Conservation (phyloP, 2,888 invertebrate species). For the Neoaliturus tenellus region DNA sequence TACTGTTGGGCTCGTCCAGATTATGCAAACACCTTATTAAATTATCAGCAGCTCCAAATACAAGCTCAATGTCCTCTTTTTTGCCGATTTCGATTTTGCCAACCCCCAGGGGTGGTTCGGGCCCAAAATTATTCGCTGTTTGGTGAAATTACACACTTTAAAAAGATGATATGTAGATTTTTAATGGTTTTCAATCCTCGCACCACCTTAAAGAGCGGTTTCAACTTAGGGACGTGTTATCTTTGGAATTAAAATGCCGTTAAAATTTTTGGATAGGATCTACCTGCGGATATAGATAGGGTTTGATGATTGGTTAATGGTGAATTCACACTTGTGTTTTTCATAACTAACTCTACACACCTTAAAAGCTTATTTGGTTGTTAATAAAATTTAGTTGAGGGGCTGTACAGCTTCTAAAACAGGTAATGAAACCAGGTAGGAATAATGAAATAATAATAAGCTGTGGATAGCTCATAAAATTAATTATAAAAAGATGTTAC, state of each 20-base stretch:
- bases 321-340: background rate
- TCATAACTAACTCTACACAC: too few species aligned
- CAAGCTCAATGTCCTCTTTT: background rate
- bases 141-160: background rate
- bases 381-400: too few species aligned
- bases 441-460: too few species aligned
- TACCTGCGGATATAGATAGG: background rate
- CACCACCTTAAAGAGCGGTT: background rate
- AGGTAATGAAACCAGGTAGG: too few species aligned
- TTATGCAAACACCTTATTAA: conserved; percentile 41
- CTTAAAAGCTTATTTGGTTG: too few species aligned
- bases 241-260: conserved; percentile 4
- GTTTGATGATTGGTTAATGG: background rate
- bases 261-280: background rate
- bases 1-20: background rate
- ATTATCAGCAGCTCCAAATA: conserved; percentile 17
- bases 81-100: background rate
- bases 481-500: too few species aligned
- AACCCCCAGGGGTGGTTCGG: background rate
- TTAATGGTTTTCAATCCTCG: conserved; percentile 21
- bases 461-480: too few species aligned
- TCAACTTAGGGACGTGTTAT: background rate
- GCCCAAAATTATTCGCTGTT: background rate
- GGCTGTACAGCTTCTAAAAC: too few species aligned
- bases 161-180: conserved; percentile 22